phyloP scores from a whole-genome alignment of 2,113 vertebrate genomes.

The Malurus alboscapulatus region DNA sequence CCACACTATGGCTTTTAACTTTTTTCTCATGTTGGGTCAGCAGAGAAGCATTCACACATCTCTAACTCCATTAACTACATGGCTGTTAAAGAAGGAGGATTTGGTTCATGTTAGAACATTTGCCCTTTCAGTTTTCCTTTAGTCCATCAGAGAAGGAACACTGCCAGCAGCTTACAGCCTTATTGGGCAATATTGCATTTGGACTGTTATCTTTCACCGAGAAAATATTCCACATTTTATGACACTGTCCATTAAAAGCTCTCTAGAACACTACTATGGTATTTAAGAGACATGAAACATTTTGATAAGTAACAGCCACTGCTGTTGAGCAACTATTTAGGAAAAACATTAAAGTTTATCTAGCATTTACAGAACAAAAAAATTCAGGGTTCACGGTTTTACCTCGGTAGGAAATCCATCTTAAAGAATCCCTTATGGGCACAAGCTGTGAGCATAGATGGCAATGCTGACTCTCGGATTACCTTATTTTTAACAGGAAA shows the following conservation, averaged over 20 bases:
- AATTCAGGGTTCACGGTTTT: not conserved
- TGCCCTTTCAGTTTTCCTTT: not conserved
- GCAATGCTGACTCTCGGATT: not conserved
- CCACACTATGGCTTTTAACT: not conserved
- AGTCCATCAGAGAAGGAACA: not conserved
- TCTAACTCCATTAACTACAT: not conserved
- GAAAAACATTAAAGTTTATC: not conserved
- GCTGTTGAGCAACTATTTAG: not conserved
- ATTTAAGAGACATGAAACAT: not conserved
- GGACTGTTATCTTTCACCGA: not conserved
- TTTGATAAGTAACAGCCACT: not conserved
- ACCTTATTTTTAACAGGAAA: not conserved
- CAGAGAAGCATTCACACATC: not conserved
- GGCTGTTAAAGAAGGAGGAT: not conserved
- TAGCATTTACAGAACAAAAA: not conserved
- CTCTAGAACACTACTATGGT: not conserved
- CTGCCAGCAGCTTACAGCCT: not conserved
- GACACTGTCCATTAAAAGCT: not conserved
- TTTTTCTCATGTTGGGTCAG: not conserved
- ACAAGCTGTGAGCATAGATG: not conserved
- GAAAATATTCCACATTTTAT: not conserved
- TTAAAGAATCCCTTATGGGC: not conserved
- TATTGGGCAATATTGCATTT: not conserved
- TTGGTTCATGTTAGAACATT: not conserved
- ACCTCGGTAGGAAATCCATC: not conserved